A percentile compares a stretch with the other conserved stretches of the same genome.
phyloP scores from a whole-genome alignment of 2,888 invertebrate genomes.

The Phorcus lineatus region DNA sequence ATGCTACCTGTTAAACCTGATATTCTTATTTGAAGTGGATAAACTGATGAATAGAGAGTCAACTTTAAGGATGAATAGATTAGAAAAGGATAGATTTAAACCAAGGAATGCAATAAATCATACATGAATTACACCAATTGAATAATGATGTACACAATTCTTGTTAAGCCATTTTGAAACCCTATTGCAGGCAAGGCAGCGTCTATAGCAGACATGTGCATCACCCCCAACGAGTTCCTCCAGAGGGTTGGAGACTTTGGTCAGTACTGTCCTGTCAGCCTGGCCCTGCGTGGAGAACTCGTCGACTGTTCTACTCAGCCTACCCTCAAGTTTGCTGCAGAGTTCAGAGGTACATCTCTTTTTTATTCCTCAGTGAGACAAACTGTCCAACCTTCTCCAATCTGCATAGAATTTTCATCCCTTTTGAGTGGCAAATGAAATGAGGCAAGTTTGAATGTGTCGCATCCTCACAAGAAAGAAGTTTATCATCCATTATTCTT shows the following conservation, averaged over 20 bases:
- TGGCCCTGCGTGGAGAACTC: slow-evolving; percentile 71
- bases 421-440: neutral
- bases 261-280: slow-evolving; percentile 75
- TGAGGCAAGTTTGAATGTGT: neutral
- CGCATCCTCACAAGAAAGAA: too few species aligned
- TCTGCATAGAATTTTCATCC: neutral
- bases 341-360: slow-evolving; percentile 70
- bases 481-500: too few species aligned
- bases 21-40: too few species aligned
- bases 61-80: too few species aligned
- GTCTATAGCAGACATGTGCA: slow-evolving; percentile 73
- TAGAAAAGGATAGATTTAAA: too few species aligned
- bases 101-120: too few species aligned
- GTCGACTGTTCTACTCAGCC: slow-evolving; percentile 70
- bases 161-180: too few species aligned
- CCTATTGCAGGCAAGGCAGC: slow-evolving; percentile 71
- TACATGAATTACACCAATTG: too few species aligned
- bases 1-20: too few species aligned
- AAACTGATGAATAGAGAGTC: too few species aligned
- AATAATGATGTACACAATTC: too few species aligned
- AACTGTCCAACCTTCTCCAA: neutral
- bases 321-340: slow-evolving; percentile 72
- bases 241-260: slow-evolving; percentile 72
- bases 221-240: slow-evolving; percentile 73
- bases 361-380: neutral